A percentile compares a stretch with the other conserved stretches of the same genome.
phyloP scores from a whole-genome alignment of 2,888 invertebrate genomes.

The Noctua janthe region DNA sequence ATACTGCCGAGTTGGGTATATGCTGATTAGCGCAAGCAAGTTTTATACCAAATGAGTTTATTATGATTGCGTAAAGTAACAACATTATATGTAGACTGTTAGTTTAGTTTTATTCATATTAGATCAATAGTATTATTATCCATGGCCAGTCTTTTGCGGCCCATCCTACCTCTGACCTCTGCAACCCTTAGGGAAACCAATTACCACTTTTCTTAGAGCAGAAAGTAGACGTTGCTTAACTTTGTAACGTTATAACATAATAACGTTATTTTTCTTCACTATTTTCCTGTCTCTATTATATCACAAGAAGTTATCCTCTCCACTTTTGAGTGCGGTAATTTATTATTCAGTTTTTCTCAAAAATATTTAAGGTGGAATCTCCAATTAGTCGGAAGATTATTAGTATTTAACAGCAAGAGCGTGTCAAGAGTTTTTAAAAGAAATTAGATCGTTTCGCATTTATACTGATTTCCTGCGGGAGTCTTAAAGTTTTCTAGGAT shows the following conservation, averaged over 20 bases:
- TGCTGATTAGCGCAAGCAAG: fast-evolving
- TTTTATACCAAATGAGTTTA: neutral
- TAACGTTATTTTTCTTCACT: slow-evolving; percentile 45
- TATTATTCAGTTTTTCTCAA: neutral
- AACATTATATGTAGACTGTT: neutral
- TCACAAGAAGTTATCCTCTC: slow-evolving; percentile 30
- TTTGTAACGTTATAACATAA: slow-evolving; percentile 44
- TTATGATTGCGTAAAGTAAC: neutral
- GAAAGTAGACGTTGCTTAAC: slow-evolving; percentile 40
- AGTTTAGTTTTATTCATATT: neutral
- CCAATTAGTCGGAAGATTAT: slow-evolving; percentile 35
- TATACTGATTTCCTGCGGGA: slow-evolving; percentile 58
- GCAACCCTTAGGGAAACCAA: slow-evolving; percentile 40
- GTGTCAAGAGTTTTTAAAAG: slow-evolving; percentile 43
- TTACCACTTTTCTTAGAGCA: slow-evolving; percentile 51
- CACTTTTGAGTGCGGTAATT: slow-evolving; percentile 19
- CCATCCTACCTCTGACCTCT: neutral
- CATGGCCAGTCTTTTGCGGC: neutral
- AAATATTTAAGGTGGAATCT: slow-evolving; percentile 8
- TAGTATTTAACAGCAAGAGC: slow-evolving; percentile 30
- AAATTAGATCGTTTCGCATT: slow-evolving; percentile 39
- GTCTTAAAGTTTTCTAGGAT: slow-evolving; percentile 51
- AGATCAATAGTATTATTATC: neutral
- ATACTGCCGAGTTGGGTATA: neutral
- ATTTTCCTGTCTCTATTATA: slow-evolving; percentile 28